These are phyloP conservation scores for Aphaenogaster ashmeadi DNA, from an alignment of 1,140 invertebrate species.

Conservation along the genomic window DNA sequence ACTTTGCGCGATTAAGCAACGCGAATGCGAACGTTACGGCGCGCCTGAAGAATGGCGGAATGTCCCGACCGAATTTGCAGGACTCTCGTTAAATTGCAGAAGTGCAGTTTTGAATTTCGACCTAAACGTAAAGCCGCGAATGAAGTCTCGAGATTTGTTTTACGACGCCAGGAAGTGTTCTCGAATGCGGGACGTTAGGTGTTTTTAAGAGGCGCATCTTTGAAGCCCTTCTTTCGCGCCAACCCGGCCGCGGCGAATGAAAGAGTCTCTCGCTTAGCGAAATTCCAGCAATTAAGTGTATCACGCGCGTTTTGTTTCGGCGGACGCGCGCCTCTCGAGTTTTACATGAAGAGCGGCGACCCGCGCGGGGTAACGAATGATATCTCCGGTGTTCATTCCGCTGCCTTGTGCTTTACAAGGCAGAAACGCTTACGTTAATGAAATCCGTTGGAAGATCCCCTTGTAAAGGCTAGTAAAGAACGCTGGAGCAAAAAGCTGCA, in stretches of 20 bases:
- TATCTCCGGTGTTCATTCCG: constrained; percentile 26
- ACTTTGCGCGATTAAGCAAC: constrained; percentile 64
- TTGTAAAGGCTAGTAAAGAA: constrained; percentile 46
- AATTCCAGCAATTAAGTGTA: constrained; percentile 35
- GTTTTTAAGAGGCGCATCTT: background rate
- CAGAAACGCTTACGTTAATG: constrained; percentile 63
- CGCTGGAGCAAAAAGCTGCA: background rate
- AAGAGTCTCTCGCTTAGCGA: constrained; percentile 5
- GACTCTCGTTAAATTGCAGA: constrained; percentile 5
- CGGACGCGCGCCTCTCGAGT: constrained; percentile 13
- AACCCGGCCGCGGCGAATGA: background rate
- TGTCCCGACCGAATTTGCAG: constrained; percentile 7
- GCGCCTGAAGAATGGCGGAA: constrained; percentile 9
- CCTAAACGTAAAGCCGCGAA: background rate
- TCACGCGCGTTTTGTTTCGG: background rate
- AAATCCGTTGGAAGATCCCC: constrained; percentile 60
- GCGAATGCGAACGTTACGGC: constrained; percentile 46
- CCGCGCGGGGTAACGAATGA: constrained; percentile 6
- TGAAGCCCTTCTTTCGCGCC: background rate
- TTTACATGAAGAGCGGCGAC: constrained; percentile 42
- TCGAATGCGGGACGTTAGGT: background rate
- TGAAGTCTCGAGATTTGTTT: background rate
- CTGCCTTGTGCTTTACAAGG: constrained; percentile 40
- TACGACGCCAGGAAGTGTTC: background rate
- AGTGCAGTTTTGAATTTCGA: constrained; percentile 2